Base-by-base conservation (phyloP, 2,888 invertebrate species). In the Andrena haemorrhoa region DNA sequence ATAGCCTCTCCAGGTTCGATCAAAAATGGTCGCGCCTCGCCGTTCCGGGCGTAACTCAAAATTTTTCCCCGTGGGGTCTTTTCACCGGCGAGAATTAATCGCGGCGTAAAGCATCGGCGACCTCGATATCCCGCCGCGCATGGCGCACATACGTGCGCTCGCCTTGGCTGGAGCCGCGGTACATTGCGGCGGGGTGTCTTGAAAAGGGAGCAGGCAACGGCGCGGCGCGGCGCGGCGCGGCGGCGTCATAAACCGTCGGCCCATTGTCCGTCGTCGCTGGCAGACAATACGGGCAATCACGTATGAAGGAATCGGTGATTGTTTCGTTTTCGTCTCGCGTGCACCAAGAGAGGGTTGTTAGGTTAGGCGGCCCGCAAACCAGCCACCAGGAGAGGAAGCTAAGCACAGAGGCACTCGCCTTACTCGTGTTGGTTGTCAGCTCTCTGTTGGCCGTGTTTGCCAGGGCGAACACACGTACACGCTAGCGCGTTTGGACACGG, bases 261-360 rank as follows among this genome's bases (percentile, higher is more conserved):
- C 61, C 73, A 86, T 84, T 86, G 84, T 88, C 76, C 79, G 86
- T 31, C 65, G 65, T 10, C 58, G 63, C 12, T 41, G 75, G 47
- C 75, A 81, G 73, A 93, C 92, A 93, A 93, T 93, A 93, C 90
- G 84, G 91, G 92, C 91, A 93, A 93, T 93, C 93, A 93, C 90
- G 88, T 90, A 89, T 91, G 90, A 92, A 93, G 92, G 91, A 93
- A 92, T 91, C 91, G 89, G 87, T 89, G 90, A 92, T 92, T 92
- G 92, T 93, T 93, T 93, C 90, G 85, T 87, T 91, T 86, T 86
- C 86, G 85, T 84, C 82, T 68, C 66, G 75, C 75, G 75, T 33
- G 73, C 75, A 69, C 64, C 51, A 74, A 60, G 79, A 83, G 78
- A 81, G 84, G 75, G 75, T 84, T 79, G 84, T 79, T 76, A 76